Base-by-base conservation (phyloP, 1,140 invertebrate genomes). In the Bombus turneri region DNA sequence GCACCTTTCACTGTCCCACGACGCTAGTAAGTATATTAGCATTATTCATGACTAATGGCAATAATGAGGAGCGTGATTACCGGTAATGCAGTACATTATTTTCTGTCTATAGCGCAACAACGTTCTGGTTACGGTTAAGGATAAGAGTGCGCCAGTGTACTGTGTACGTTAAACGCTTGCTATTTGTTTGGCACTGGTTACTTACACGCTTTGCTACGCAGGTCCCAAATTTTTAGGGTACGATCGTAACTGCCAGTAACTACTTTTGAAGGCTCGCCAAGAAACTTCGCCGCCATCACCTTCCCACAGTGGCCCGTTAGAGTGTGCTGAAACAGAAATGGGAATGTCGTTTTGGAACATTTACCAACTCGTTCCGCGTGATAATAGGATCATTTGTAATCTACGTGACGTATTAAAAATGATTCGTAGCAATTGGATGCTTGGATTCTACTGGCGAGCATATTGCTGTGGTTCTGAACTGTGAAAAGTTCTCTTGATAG, bases 141-240 rank as follows among this genome's bases (percentile, higher is more conserved):
- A 25, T n/a, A 25, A 77, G 9, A 39, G 43, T 13, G 10, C 37
- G 39, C 28, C 28, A 31, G 1, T 43, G 1, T 25, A n/a, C 28
- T 25, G 10, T 39, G 53, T 34, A 66, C 43, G 64, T 22, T 59
- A 83, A 83, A 83, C 64, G 74, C 43, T 59, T 59, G 37, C 82
- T 69, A 62, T 85, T 72, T 80, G 68, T 59, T 72, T 53, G 43
- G 37, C 41, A 39, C 47, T 34, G 34, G 62, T 83, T 91, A 97
- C 98, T 98, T 96, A 98, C 99, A 99, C 87, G 98, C 98, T 96
- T 97, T 97, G 95, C 97, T 98, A 88, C 97, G 96, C 39, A 99
- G 96, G 95, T 99, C 99, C 99, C 99, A 99, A 90, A 99, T 97
- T 96, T 99, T 99, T 41, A 99, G 95, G 53, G 99, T 99, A 88